A percentile compares a stretch with the other conserved stretches of the same genome.
phyloP scores from a whole-genome alignment of 35 echinoderm and acorn worm genomes.

The Stichopus chloronotus region DNA sequence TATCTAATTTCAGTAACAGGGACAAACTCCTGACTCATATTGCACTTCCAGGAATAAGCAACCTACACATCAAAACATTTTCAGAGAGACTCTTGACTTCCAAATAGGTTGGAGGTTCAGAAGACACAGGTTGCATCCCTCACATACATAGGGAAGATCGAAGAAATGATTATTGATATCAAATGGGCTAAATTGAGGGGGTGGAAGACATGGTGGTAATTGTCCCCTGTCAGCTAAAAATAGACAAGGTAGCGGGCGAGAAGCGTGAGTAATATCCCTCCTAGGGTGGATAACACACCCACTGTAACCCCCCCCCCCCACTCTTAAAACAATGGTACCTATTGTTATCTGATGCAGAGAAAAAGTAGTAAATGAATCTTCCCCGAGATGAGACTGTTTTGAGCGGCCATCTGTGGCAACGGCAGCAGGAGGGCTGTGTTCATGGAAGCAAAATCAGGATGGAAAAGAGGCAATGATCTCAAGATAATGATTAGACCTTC shows the following conservation, averaged over 20 bases:
- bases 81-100: neutral
- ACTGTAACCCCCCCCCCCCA: neutral
- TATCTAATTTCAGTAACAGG: slow-evolving; percentile 33
- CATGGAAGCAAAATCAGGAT: no score
- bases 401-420: no score
- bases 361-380: neutral
- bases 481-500: no score
- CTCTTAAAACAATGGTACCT: neutral
- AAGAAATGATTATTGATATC: neutral
- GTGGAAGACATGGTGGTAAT: neutral
- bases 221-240: neutral
- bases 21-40: slow-evolving; percentile 24
- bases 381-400: no score
- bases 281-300: neutral
- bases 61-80: neutral
- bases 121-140: no score
- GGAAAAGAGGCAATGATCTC: no score
- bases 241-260: neutral
- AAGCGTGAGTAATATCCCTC: neutral
- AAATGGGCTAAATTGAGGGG: neutral
- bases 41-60: slow-evolving; percentile 22
- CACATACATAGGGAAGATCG: no score
- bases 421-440: no score
- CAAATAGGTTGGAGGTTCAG: no score
- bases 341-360: neutral